Evolutionary conservation across 2,888 invertebrate genomes (phyloP).

Genomic region (Ligdia adustata): DNA sequence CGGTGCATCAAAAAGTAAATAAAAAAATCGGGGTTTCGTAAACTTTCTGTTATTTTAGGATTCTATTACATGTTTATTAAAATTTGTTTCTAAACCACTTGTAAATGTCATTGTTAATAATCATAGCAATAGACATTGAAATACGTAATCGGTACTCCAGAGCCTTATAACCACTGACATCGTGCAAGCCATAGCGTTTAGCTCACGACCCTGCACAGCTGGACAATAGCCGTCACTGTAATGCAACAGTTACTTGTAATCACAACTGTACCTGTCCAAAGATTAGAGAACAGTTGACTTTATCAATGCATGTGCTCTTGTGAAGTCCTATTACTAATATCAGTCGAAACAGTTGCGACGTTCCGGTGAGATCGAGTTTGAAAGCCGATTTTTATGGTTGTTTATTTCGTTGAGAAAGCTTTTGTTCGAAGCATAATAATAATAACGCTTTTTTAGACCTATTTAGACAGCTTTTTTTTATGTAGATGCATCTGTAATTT

Average conservation of each 20-base stretch:
- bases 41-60: too few relatives aligned
- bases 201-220: slow-evolving; percentile 72
- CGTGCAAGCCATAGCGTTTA: slow-evolving; percentile 63
- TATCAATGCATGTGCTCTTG: slow-evolving; percentile 40
- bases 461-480: background rate
- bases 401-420: too few relatives aligned
- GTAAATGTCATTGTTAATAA: too few relatives aligned
- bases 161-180: slow-evolving; percentile 31
- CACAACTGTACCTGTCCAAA: slow-evolving; percentile 52
- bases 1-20: too few relatives aligned
- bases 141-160: slow-evolving; percentile 27
- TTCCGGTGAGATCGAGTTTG: slow-evolving; percentile 24
- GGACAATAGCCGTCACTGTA: slow-evolving; percentile 64
- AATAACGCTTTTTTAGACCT: too few relatives aligned
- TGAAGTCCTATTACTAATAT: slow-evolving; percentile 25
- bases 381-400: too few relatives aligned
- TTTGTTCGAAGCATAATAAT: too few relatives aligned
- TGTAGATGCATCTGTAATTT: slow-evolving; percentile 2
- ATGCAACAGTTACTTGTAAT: slow-evolving; percentile 48
- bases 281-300: slow-evolving; percentile 55
- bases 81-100: too few relatives aligned
- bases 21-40: too few relatives aligned
- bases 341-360: slow-evolving; percentile 25
- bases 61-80: too few relatives aligned
- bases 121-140: slow-evolving; percentile 34